Evolutionary conservation across 2,113 vertebrate species (phyloP).

Genomic region (Chelonoidis abingdonii): DNA sequence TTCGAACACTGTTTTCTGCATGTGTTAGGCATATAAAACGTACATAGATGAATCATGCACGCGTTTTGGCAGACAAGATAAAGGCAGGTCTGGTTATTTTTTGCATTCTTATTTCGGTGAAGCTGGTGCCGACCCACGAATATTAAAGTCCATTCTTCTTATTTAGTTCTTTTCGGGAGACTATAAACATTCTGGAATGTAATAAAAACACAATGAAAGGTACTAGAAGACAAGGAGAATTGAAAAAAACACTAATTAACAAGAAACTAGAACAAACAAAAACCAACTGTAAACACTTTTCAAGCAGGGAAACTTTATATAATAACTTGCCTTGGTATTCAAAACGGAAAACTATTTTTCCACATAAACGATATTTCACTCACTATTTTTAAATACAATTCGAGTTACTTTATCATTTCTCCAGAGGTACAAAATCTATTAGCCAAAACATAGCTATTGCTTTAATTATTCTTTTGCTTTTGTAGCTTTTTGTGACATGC

Average conservation of each 20-base stretch:
- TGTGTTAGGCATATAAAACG: neutral
- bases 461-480: neutral
- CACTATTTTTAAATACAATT: neutral
- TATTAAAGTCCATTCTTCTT: neutral
- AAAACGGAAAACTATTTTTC: neutral
- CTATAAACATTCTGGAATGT: neutral
- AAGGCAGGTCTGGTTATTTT: neutral
- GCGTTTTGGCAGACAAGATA: neutral
- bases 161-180: neutral
- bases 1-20: neutral
- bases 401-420: neutral
- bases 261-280: neutral
- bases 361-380: neutral
- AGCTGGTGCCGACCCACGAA: neutral
- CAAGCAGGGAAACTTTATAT: neutral
- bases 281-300: neutral
- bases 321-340: neutral
- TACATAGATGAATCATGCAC: neutral
- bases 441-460: neutral
- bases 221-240: neutral
- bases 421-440: neutral
- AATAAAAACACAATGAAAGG: neutral
- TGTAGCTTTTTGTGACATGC: conserved; percentile 18
- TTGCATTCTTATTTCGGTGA: neutral
- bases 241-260: neutral